Evolutionary conservation across 2,797 vertebrate genomes (phyloP), one percentile per base, ranked within the genome.

Genomic region (Cryptoprocta ferox): DNA sequence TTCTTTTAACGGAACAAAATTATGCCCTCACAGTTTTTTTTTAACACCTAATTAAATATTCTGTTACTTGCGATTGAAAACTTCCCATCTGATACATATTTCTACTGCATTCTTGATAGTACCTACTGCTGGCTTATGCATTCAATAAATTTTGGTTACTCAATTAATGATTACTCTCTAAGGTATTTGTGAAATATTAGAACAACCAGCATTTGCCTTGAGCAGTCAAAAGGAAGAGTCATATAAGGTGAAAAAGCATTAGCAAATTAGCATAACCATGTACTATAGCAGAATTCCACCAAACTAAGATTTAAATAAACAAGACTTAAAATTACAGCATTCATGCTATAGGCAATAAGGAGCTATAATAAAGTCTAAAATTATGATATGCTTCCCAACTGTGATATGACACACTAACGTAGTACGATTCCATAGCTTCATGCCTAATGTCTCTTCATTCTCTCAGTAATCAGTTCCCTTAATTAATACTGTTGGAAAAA

Each of bases 261-360:
- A 95, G 73, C 7, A 81, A 73, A 73, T 88, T 53, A 45, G 83
- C 24, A 79, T 56, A 48, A 70, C 14, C 4, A 53, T 24, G 2
- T 48, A 37, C 42, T 30, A 70, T 65, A 88, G 39, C 15, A 93
- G 6, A 96, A 94, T 30, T 32, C 24, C 19, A 35, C 2, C 71
- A 7, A 16, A 75, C 30, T 84, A 53, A 80, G 24, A 0, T 26
- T 63, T 86, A 30, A 79, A 53, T 68, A 68, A 92, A 84, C 26
- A 94, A 90, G 30, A 39, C 63, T 92, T 71, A 92, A 90, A 96
- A 82, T 75, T 32, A 42, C 0, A 96, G 11, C n/a, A 12, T 42
- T 93, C 5, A 24, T 59, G n/a, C 28, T 65, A 24, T 28, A 39
- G 73, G 53, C 26, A 94, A 37, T 82, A 83, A 76, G 65, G 11